Conservation (phyloP, 2,797 vertebrate species). For the Parotocinclus haroldoi region DNA sequence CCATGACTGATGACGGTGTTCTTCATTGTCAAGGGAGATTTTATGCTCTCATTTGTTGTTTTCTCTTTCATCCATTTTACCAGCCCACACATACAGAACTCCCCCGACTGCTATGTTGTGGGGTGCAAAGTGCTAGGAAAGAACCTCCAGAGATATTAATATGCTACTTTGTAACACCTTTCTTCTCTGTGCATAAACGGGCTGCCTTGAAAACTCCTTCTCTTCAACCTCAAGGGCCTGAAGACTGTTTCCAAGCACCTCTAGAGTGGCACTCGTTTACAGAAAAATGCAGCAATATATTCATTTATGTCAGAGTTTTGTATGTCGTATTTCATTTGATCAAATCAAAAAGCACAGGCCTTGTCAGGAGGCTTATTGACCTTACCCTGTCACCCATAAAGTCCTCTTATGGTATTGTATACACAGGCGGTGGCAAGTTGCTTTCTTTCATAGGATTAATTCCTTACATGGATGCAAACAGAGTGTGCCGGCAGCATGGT, state of each 20-base stretch:
- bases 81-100: conserved; percentile 23
- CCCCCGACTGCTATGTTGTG: conserved; percentile 3
- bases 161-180: conserved; percentile 25
- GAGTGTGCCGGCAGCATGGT: conserved; percentile 29
- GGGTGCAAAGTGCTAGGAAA: conserved; percentile 27
- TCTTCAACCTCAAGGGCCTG: conserved; percentile 26
- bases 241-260: conserved; percentile 23
- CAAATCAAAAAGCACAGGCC: conserved; percentile 42
- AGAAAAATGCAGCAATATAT: not conserved
- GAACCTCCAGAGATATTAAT: conserved; percentile 27
- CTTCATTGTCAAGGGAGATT: conserved; percentile 54
- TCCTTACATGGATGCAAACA: conserved; percentile 74
- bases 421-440: conserved; percentile 64
- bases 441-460: conserved; percentile 66
- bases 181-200: conserved; percentile 34
- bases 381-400: conserved; percentile 61
- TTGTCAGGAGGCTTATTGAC: conserved; percentile 54
- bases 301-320: not conserved
- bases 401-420: conserved; percentile 76
- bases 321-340: not conserved
- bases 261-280: conserved; percentile 15
- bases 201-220: conserved; percentile 36
- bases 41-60: conserved; percentile 60
- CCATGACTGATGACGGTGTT: conserved; percentile 44
- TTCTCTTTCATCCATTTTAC: conserved; percentile 49